Evolutionary conservation across 2,797 vertebrate species (phyloP).

Genomic region (Coilia nasus): DNA sequence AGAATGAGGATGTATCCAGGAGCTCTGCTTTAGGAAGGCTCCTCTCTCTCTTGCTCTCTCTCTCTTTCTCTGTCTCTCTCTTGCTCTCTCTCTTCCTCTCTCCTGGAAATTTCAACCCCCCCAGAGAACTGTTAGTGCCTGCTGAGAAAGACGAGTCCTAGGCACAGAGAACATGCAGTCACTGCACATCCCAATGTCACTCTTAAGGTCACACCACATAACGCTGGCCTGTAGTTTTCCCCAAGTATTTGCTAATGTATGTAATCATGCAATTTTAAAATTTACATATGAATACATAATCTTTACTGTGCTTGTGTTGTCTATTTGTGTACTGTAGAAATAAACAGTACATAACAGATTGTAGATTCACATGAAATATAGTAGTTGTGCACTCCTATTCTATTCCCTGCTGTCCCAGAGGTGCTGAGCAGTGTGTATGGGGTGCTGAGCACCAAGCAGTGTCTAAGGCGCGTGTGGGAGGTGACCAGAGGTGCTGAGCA

Average conservation of each 20-base stretch:
- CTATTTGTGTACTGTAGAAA: not conserved
- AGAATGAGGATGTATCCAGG: not conserved
- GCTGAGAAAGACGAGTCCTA: slow-evolving; percentile 9
- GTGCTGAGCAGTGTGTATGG: not conserved
- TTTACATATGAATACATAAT: not conserved
- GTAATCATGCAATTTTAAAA: not conserved
- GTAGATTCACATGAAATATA: not conserved
- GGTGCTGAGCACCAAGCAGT: too few relatives aligned
- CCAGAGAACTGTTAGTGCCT: not conserved
- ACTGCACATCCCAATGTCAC: not conserved
- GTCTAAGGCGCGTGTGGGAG: not conserved
- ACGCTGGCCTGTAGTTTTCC: not conserved
- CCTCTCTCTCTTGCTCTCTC: not conserved
- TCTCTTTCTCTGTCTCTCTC: too few relatives aligned
- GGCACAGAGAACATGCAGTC: not conserved
- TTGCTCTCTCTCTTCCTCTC: too few relatives aligned
- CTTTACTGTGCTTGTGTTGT: not conserved
- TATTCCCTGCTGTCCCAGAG: not conserved
- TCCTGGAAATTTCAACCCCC: not conserved
- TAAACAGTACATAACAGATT: not conserved
- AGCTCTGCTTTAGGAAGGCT: not conserved
- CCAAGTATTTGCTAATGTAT: not conserved
- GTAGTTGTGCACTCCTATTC: too few relatives aligned
- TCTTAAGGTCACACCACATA: not conserved
- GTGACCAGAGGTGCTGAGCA: too few relatives aligned